These are phyloP conservation scores for Boloria euphrosyne DNA, from an alignment of 2,888 invertebrate species.

Conservation along the genomic window DNA sequence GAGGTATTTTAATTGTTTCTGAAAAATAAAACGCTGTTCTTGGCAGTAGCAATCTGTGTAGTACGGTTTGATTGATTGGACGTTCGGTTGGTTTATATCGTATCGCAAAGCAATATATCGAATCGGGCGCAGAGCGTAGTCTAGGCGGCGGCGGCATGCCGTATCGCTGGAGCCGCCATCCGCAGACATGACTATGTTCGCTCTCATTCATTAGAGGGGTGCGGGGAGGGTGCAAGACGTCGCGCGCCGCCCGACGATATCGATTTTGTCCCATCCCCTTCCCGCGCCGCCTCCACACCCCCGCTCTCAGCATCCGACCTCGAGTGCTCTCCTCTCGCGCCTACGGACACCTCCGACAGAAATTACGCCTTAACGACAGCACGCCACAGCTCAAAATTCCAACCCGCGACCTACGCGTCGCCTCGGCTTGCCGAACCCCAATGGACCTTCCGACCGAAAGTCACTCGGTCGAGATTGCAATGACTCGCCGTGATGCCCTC, in stretches of 20 bases:
- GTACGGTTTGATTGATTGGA: constrained; percentile 30
- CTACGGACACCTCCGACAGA: constrained; percentile 79
- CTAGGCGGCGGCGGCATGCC: constrained; percentile 58
- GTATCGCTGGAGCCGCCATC: constrained; percentile 70
- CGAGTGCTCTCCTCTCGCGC: constrained; percentile 81
- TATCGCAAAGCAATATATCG: constrained; percentile 55
- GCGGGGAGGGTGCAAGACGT: constrained; percentile 73
- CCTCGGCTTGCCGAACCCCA: constrained; percentile 66
- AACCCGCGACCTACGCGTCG: constrained; percentile 52
- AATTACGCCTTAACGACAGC: constrained; percentile 77
- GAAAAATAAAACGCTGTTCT: constrained; percentile 17
- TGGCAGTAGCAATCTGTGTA: constrained; percentile 17
- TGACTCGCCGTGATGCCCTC: constrained; percentile 54
- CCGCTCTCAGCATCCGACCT: constrained; percentile 81
- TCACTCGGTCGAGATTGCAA: constrained; percentile 80
- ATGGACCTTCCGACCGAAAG: constrained; percentile 77
- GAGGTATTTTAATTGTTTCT: not conserved
- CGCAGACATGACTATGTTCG: constrained; percentile 79
- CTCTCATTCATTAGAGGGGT: constrained; percentile 81
- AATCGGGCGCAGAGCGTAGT: constrained; percentile 54
- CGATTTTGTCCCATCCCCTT: constrained; percentile 78
- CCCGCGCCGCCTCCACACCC: constrained; percentile 60
- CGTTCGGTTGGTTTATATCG: constrained; percentile 58
- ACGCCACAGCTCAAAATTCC: constrained; percentile 77
- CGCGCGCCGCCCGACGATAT: constrained; percentile 81